Conservation (phyloP, 2,797 vertebrate genomes). For the Pempheris klunzingeri region DNA sequence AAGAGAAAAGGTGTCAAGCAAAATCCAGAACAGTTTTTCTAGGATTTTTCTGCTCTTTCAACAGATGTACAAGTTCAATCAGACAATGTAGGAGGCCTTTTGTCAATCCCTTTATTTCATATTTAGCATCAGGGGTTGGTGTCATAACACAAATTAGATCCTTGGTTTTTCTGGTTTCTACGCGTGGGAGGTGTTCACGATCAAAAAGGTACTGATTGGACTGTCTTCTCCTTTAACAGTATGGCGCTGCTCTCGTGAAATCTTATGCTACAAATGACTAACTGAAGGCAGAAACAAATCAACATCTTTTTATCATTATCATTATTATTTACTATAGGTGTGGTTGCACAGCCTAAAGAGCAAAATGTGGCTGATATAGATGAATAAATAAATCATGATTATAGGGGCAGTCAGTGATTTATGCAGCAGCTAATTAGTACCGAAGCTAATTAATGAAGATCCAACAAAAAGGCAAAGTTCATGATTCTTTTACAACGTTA, state of each 20-base stretch:
- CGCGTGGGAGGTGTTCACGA: slow-evolving; percentile 24
- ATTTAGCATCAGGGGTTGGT: slow-evolving; percentile 11
- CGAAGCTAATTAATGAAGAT: slow-evolving; percentile 17
- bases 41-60: background rate
- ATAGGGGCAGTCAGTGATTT: background rate
- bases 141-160: slow-evolving; percentile 12
- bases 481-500: background rate
- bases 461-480: background rate
- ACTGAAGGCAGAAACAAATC: background rate
- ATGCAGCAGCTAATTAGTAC: slow-evolving; percentile 12
- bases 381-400: background rate
- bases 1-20: background rate
- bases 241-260: background rate
- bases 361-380: background rate
- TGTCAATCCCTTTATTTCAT: slow-evolving; percentile 4
- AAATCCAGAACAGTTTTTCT: background rate
- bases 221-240: background rate
- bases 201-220: slow-evolving; percentile 11
- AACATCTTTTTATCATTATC: background rate
- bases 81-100: background rate
- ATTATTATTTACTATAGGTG: background rate
- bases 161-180: background rate
- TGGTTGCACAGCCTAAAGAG: background rate
- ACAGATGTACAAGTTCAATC: slow-evolving; percentile 29
- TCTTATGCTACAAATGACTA: background rate